A percentile compares a stretch with the other conserved stretches of the same genome.
phyloP scores from a whole-genome alignment of 2,797 vertebrate genomes.

The Chaenodraco wilsoni region DNA sequence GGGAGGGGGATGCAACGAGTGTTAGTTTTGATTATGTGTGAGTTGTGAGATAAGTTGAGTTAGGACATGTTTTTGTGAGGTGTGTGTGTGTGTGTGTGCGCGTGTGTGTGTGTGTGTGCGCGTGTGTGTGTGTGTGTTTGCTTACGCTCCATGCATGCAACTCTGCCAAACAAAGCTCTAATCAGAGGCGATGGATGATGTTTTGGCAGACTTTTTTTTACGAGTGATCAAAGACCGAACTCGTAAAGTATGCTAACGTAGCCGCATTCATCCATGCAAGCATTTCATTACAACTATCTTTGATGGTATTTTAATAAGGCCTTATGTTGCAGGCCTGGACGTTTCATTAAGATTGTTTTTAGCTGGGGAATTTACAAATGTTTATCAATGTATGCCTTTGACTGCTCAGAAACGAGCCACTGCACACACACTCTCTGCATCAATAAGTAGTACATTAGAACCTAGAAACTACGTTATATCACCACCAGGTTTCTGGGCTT shows the following conservation, averaged over 20 bases:
- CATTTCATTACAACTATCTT: slow-evolving; percentile 15
- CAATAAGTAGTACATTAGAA: slow-evolving; percentile 23
- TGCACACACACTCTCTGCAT: slow-evolving; percentile 5
- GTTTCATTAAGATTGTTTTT: slow-evolving; percentile 22
- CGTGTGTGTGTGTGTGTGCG: slow-evolving; percentile 20
- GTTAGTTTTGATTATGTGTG: slow-evolving; percentile 80
- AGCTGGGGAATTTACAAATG: slow-evolving; percentile 28
- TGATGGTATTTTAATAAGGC: slow-evolving; percentile 1
- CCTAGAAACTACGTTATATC: slow-evolving; percentile 22
- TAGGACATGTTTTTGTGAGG: slow-evolving; percentile 62
- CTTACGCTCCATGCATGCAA: background rate
- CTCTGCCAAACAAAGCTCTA: slow-evolving; percentile 36
- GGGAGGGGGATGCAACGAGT: slow-evolving; percentile 37
- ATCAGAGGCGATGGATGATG: slow-evolving; percentile 41
- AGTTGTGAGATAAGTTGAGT: slow-evolving; percentile 72
- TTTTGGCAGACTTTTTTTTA: slow-evolving; percentile 20
- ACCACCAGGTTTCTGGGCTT: background rate
- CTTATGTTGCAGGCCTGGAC: background rate
- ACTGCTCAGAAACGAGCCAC: slow-evolving; percentile 32
- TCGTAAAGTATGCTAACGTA: slow-evolving; percentile 12
- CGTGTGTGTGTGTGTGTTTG: slow-evolving; percentile 17
- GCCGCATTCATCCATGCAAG: slow-evolving; percentile 1
- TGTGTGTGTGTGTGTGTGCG: slow-evolving; percentile 19
- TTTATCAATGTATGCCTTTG: slow-evolving; percentile 23
- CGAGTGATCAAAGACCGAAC: slow-evolving; percentile 17